Conservation (phyloP, 2,113 vertebrate species). For the Chloropsis hardwickii region DNA sequence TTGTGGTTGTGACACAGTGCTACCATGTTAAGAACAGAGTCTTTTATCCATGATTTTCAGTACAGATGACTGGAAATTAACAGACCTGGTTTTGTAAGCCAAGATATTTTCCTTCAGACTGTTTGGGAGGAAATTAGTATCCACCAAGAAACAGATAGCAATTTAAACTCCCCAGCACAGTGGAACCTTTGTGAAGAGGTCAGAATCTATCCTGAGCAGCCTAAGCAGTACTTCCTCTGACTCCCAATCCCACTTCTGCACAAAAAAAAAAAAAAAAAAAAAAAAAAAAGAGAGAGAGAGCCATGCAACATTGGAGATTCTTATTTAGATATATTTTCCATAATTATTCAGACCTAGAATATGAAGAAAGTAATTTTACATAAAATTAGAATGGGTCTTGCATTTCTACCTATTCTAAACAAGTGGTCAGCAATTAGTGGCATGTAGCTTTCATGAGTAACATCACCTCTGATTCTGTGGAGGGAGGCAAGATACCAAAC, state of each 20-base stretch:
- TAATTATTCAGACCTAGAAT: neutral
- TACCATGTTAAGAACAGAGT: neutral
- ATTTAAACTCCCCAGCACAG: slow-evolving; percentile 33
- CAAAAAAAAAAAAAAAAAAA: neutral
- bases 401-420: neutral
- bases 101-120: slow-evolving; percentile 9
- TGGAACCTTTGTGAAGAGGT: slow-evolving; percentile 18
- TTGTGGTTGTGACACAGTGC: neutral
- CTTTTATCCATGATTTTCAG: neutral
- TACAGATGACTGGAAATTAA: neutral
- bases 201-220: neutral
- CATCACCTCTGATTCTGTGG: neutral
- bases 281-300: neutral
- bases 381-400: neutral
- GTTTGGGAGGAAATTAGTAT: neutral
- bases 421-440: neutral
- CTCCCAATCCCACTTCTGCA: neutral
- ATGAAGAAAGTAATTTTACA: neutral
- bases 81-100: neutral
- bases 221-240: neutral
- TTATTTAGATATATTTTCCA: neutral
- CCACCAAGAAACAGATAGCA: slow-evolving; percentile 14
- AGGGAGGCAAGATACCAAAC: neutral
- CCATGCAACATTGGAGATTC: neutral
- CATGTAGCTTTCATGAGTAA: neutral